A percentile compares a stretch with the other conserved stretches of the same genome.
Evolutionary conservation across 2,888 invertebrate species (phyloP).

Genomic region (Diarsia brunnea): DNA sequence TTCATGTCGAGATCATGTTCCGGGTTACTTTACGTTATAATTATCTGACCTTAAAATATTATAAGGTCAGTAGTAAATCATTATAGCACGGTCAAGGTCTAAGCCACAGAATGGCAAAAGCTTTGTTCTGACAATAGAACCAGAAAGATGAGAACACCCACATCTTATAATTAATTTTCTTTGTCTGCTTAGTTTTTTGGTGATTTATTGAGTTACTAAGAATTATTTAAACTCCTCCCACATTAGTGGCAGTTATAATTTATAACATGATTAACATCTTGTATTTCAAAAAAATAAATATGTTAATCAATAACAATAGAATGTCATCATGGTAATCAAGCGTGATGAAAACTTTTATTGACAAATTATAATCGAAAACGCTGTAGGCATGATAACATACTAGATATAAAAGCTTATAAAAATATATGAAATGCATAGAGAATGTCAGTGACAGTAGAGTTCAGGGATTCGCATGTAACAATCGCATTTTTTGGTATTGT

Average conservation of each 20-base stretch:
- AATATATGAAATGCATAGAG: conserved; percentile 15
- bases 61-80: conserved; percentile 81
- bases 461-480: conserved; percentile 34
- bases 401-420: conserved; percentile 5
- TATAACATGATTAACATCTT: conserved; percentile 55
- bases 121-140: conserved; percentile 67
- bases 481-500: conserved; percentile 38
- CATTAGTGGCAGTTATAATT: conserved; percentile 45
- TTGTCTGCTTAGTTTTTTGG: conserved; percentile 46
- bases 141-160: conserved; percentile 66
- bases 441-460: conserved; percentile 39
- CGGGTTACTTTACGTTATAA: conserved; percentile 80
- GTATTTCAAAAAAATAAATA: conserved; percentile 38
- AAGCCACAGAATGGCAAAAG: conserved; percentile 55
- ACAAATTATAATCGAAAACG: conserved; percentile 45
- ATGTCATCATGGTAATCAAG: conserved; percentile 50
- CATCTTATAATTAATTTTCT: conserved; percentile 49
- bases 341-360: conserved; percentile 40
- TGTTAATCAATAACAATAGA: conserved; percentile 59
- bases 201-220: conserved; percentile 38
- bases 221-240: conserved; percentile 38
- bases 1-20: conserved; percentile 79
- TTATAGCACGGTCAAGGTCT: conserved; percentile 78
- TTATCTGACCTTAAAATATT: conserved; percentile 78
- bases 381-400: conserved; percentile 43